Percentiles rank a stretch among this genome's conserved stretches.
Conservation (phyloP, 2,888 invertebrate species). For the Tenodera sinensis region DNA sequence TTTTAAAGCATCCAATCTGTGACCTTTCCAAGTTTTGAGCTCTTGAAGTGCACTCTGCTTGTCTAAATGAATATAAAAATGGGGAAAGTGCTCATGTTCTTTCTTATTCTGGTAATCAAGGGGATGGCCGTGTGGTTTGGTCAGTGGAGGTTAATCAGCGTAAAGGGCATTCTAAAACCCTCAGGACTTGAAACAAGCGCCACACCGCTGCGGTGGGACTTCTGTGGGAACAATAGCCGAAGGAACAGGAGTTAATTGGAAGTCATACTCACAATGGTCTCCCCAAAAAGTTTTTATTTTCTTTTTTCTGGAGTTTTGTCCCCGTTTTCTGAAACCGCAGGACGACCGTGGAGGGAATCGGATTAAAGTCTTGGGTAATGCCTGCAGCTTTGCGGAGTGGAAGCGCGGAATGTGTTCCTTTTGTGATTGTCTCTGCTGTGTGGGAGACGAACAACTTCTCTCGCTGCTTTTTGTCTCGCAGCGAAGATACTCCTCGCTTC, state of each 20-base stretch:
- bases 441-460: not conserved
- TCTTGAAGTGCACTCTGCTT: not conserved
- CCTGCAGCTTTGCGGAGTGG: not conserved
- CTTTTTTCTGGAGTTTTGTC: not conserved
- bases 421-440: not conserved
- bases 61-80: not conserved
- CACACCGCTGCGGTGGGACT: not conserved
- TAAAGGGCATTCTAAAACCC: not conserved
- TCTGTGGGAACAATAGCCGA: not conserved
- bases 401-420: not conserved
- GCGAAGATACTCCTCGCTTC: no score
- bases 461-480: not conserved
- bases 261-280: not conserved
- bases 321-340: not conserved
- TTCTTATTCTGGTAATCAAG: not conserved
- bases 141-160: not conserved
- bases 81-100: not conserved
- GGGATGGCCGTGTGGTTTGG: not conserved
- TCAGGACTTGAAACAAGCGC: not conserved
- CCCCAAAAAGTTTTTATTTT: not conserved
- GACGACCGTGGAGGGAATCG: not conserved
- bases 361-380: not conserved
- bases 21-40: not conserved
- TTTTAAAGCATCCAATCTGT: no score
- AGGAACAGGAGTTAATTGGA: not conserved